Evolutionary conservation across 2,888 invertebrate genomes (phyloP).

Genomic region (Drosophila anomalipes): DNA sequence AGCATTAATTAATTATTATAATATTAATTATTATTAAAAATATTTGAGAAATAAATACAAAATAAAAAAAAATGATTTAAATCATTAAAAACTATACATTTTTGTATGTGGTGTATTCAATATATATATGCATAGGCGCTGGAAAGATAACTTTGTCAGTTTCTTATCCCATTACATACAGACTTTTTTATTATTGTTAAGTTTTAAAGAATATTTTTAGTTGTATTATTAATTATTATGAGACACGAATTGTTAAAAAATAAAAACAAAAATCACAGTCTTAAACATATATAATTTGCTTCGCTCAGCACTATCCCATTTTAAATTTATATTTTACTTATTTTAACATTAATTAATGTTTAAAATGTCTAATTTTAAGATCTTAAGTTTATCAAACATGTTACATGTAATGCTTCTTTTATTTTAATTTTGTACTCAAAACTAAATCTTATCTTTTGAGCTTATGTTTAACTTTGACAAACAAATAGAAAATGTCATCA

Average conservation of each 20-base stretch:
- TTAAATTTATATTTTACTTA: constrained; percentile 18
- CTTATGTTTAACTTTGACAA: constrained; percentile 45
- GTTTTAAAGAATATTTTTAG: constrained; percentile 47
- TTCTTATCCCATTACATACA: constrained; percentile 15
- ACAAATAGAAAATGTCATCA: constrained; percentile 36
- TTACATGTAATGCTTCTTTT: constrained; percentile 41
- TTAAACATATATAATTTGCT: constrained; percentile 35
- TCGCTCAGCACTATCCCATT: constrained; percentile 23
- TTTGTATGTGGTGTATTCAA: constrained; percentile 39
- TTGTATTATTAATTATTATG: constrained; percentile 35
- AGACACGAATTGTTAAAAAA: constrained; percentile 35
- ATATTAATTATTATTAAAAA: constrained; percentile 82
- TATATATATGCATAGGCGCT: constrained; percentile 25
- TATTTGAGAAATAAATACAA: constrained; percentile 81
- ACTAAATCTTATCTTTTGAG: constrained; percentile 29
- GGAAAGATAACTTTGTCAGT: constrained; percentile 17
- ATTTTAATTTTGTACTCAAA: constrained; percentile 50
- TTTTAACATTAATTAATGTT: constrained; percentile 46
- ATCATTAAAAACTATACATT: constrained; percentile 67
- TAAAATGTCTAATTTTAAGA: constrained; percentile 25
- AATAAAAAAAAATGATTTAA: constrained; percentile 74
- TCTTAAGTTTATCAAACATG: constrained; percentile 41
- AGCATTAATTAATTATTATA: constrained; percentile 83
- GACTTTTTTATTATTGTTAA: constrained; percentile 49
- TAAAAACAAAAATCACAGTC: constrained; percentile 7